These are phyloP conservation scores for Nibea albiflora DNA, from an alignment of 2,113 vertebrate genomes.

Conservation along the genomic window DNA sequence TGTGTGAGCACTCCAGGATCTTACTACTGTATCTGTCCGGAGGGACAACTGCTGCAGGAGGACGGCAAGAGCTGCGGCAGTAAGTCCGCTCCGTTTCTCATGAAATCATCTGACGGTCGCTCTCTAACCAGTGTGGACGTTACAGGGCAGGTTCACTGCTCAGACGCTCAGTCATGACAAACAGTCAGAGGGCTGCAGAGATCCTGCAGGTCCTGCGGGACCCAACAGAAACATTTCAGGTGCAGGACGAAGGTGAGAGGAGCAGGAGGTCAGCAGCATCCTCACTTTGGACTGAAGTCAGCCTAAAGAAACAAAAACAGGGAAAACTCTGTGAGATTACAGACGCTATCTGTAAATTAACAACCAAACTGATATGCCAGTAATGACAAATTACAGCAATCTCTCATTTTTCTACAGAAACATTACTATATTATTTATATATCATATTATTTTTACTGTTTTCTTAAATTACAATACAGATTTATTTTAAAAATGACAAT, in stretches of 20 bases:
- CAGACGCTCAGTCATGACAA: too few relatives aligned
- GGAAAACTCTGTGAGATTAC: too few relatives aligned
- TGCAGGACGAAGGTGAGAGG: neutral
- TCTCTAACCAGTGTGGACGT: neutral
- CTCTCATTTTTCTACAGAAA: too few relatives aligned
- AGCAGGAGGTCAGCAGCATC: neutral
- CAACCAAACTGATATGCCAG: too few relatives aligned
- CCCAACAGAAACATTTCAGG: neutral
- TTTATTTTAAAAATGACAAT: too few relatives aligned
- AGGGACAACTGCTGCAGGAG: constrained; percentile 90
- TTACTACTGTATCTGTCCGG: constrained; percentile 91
- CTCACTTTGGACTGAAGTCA: neutral
- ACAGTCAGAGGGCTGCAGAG: neutral
- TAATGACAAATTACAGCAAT: too few relatives aligned
- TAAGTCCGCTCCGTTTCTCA: constrained; percentile 70
- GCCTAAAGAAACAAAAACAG: neutral
- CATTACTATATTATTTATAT: too few relatives aligned
- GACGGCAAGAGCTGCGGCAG: constrained; percentile 92
- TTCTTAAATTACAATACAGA: too few relatives aligned
- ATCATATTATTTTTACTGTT: too few relatives aligned
- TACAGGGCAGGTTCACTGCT: neutral
- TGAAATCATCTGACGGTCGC: neutral
- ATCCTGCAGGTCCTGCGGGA: constrained; percentile 2
- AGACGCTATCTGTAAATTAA: too few relatives aligned
- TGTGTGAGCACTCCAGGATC: constrained; percentile 90